These are phyloP conservation scores for Aptenodytes forsteri DNA, from an alignment of 2,113 vertebrate genomes.

Conservation along the genomic window DNA sequence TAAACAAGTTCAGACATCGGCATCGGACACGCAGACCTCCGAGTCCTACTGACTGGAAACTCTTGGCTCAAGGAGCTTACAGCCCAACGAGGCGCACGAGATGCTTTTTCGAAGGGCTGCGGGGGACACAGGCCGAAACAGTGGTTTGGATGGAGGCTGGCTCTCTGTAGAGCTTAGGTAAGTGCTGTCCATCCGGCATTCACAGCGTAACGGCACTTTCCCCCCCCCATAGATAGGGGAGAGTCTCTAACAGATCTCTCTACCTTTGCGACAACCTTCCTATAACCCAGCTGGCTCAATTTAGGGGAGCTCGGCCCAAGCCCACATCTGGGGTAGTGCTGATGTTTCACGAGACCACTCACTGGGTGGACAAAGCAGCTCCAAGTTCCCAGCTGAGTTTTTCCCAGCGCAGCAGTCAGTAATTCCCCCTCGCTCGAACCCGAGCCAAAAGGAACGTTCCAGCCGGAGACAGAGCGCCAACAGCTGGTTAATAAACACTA, in stretches of 20 bases:
- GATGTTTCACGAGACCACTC: fast-evolving
- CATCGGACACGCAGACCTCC: fast-evolving
- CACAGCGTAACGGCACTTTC: fast-evolving
- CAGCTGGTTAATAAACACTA: neutral
- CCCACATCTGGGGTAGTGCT: neutral
- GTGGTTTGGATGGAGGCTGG: neutral
- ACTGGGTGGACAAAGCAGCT: fast-evolving
- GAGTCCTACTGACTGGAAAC: too few species aligned
- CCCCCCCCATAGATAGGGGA: fast-evolving
- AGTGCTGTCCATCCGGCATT: neutral
- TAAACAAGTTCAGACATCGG: fast-evolving
- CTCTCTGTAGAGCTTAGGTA: neutral
- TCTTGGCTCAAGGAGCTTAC: neutral
- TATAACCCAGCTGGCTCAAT: fast-evolving
- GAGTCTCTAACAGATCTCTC: fast-evolving
- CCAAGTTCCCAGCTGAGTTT: neutral
- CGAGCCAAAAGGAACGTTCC: neutral
- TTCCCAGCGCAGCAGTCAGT: neutral
- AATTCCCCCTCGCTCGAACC: neutral
- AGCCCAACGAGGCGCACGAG: neutral
- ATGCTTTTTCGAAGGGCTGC: neutral
- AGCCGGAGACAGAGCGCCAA: neutral
- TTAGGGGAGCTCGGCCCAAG: neutral
- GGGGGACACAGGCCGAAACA: neutral
- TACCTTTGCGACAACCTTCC: neutral